Conservation (phyloP, 1,140 invertebrate genomes). For the Drosophila ironensis region DNA sequence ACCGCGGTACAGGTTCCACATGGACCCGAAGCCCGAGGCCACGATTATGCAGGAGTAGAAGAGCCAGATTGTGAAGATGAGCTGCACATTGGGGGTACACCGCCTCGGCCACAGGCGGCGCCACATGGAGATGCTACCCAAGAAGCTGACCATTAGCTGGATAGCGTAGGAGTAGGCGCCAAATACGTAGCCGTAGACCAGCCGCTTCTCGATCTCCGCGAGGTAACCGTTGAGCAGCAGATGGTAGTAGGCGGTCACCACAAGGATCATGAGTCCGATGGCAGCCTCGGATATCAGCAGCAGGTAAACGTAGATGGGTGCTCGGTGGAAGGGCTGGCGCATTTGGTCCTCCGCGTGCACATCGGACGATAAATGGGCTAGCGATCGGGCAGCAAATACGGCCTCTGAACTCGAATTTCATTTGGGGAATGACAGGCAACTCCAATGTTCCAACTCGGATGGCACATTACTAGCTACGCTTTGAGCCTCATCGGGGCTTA, state of each 20-base stretch:
- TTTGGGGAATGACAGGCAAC: no score
- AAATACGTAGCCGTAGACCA: conserved; percentile 51
- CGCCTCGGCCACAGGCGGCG: conserved; percentile 59
- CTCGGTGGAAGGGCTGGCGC: conserved; percentile 66
- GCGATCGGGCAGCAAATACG: not conserved
- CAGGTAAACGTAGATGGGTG: conserved; percentile 50
- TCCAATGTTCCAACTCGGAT: no score
- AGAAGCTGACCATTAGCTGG: conserved; percentile 55
- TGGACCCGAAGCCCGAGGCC: conserved; percentile 49
- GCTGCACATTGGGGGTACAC: conserved; percentile 60
- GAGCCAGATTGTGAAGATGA: conserved; percentile 61
- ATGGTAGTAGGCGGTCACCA: conserved; percentile 61
- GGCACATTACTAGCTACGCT: no score
- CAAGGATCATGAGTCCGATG: conserved; percentile 55
- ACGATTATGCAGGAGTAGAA: conserved; percentile 69
- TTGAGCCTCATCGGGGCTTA: no score
- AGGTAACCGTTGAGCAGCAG: conserved; percentile 47
- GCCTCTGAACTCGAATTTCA: conserved; percentile 23
- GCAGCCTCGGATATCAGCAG: conserved; percentile 61
- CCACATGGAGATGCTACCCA: conserved; percentile 65
- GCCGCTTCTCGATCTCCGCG: conserved; percentile 36
- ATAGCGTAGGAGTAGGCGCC: conserved; percentile 57
- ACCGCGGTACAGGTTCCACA: conserved; percentile 52
- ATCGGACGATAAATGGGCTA: conserved; percentile 5
- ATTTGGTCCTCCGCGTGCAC: conserved; percentile 70